phyloP scores from a whole-genome alignment of 2,888 invertebrate species.

The Drosophila differens region DNA sequence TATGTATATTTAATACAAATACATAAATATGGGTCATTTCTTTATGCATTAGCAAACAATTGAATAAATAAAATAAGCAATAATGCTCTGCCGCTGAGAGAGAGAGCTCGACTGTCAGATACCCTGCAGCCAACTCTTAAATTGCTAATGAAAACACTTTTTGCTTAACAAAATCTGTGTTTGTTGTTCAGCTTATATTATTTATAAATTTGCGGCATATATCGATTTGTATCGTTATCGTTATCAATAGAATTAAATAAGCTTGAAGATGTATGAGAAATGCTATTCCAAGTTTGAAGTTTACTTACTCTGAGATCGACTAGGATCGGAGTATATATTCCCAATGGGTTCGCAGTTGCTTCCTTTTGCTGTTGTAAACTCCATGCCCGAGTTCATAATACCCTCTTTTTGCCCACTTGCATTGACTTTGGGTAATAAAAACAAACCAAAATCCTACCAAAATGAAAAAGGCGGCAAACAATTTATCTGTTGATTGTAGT shows the following conservation, averaged over 20 bases:
- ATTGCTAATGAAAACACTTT: background rate
- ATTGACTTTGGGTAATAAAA: background rate
- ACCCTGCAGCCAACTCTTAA: background rate
- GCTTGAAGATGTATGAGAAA: background rate
- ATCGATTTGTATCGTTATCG: background rate
- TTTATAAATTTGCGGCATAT: background rate
- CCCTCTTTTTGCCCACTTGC: background rate
- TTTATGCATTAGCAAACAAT: slow-evolving; percentile 65
- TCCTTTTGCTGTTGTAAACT: background rate
- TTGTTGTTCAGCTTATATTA: too few species aligned
- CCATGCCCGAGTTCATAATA: background rate
- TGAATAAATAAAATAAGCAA: background rate
- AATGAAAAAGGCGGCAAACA: slow-evolving; percentile 7
- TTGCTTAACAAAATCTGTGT: background rate
- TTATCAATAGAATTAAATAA: background rate
- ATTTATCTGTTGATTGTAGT: slow-evolving; percentile 28
- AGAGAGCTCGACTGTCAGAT: background rate
- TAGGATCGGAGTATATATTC: background rate
- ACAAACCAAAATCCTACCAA: background rate
- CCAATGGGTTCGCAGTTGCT: background rate
- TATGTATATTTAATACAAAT: slow-evolving; percentile 66
- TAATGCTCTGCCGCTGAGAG: background rate
- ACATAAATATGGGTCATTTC: slow-evolving; percentile 66
- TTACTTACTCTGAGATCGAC: background rate
- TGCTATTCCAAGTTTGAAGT: accelerated